Evolutionary conservation across 2,113 vertebrate species (phyloP), one percentile per base, ranked within the genome.

Genomic region (Crotalus helleri): DNA sequence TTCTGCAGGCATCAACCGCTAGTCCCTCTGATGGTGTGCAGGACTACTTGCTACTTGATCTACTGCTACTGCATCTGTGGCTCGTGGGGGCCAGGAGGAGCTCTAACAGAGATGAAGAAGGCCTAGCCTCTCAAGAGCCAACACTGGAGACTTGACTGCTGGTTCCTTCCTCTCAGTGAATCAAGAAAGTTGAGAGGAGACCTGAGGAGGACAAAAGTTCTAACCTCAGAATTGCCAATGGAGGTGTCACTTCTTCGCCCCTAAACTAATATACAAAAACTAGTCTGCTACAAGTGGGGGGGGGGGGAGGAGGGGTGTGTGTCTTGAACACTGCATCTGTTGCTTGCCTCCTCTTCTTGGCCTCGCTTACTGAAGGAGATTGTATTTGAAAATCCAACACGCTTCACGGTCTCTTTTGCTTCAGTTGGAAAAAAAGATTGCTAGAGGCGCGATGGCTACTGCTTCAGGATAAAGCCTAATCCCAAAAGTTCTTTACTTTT

Each of bases 11-110:
- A 95, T 95, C 0, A 2, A 94, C 57, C 0, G 53, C 87, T 90
- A 93, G 90, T 96, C 29, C 12, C 94, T 94, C 91, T 96, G 95
- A 96, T 85, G 94, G 92, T 91, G 91, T 69, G 88, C 55, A 74
- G 91, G 89, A 94, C 55, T 55, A 59, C 92, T 88, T 0, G 1
- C 2, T 3, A 0, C 39, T 61, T 51, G 74, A 44, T 39, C 44
- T 92, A 46, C 87, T 88, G 51, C 86, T 15, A 57, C 33, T 51
- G 88, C 88, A 53, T 53, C 88, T 26, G 39, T 59, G 55, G 53
- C 55, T 86, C 23, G 33, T 39, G 19, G 21, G 46, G 46, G 3
- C 6, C 21, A 29, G 88, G 12, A 59, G 26, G n/a, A 88, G 5
- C 46, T 61, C 91, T n/a, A 15, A 81, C 74, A 33, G 19, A 1